Base-by-base conservation (phyloP, 2,888 invertebrate species). In the Sminthurinus aureus region DNA sequence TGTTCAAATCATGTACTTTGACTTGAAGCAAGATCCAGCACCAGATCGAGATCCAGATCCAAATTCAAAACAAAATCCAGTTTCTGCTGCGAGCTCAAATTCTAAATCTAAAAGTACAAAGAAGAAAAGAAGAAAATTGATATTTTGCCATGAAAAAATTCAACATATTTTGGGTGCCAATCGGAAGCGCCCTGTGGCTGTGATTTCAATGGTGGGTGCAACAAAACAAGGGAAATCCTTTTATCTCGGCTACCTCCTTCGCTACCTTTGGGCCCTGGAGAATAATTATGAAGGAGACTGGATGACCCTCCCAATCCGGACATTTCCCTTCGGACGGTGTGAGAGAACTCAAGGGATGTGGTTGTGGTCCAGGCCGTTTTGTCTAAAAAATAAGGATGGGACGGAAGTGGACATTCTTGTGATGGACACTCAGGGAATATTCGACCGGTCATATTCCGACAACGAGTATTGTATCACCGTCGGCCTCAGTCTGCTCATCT, bases 361-460 rank as follows among this genome's bases (percentile, higher is more conserved):
- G 71, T 4, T 71, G 1, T 71, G 71, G 71, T 71, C 71, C 13
- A 22, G 24, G 8, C 71, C 71, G 6, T 71, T 71, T 6, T 6
- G 8, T 12, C 24, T 71, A 9, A 13, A 18, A 11, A 26, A 0
- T 12, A 8, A 26, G 6, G 12, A 22, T 71, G 71, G 71, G 9
- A 22, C 22, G 24, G 22, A 22, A 9, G 13, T 26, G 13, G 71
- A 71, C 71, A 13, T 71, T 15, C 24, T 26, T 24, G 13, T 71
- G 3, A 71, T 71, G 71, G 71, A 71, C 71, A 71, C 71, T 26
- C 71, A 22, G 13, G 71, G 71, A 6, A 24, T 71, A 9, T 71
- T 71, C 26, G 71, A 71, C 15, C 13, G 13, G 15, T 12, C 13
- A 13, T 15, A 13, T 0, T 13, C 13, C 26, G 13, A 71, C 8